These are phyloP conservation scores for Dendrolimus punctatus DNA, from an alignment of 1,140 invertebrate species.

Conservation along the genomic window DNA sequence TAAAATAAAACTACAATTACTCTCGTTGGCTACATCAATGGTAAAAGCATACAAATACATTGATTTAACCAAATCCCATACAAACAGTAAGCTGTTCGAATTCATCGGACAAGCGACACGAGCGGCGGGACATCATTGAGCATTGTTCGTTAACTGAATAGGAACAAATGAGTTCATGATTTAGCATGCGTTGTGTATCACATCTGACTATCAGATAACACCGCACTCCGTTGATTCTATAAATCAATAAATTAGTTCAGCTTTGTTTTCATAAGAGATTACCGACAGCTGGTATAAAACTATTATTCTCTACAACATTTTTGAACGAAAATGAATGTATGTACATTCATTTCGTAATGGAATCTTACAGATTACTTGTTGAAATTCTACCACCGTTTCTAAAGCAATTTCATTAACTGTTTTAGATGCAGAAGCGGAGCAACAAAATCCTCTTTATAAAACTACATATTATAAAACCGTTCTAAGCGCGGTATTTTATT, in stretches of 20 bases:
- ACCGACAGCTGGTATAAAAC: slow-evolving; percentile 4
- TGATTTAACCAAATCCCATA: slow-evolving; percentile 23
- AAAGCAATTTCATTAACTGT: too few species aligned
- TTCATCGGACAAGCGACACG: slow-evolving; percentile 21
- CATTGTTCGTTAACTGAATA: slow-evolving; percentile 55
- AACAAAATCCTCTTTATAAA: too few species aligned
- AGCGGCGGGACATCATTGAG: slow-evolving; percentile 32
- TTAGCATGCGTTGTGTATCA: slow-evolving; percentile 41
- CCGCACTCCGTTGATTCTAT: slow-evolving; percentile 35
- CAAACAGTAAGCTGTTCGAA: slow-evolving; percentile 27
- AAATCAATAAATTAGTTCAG: slow-evolving; percentile 48
- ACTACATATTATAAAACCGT: too few species aligned
- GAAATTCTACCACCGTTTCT: too few species aligned
- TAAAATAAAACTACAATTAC: too few species aligned
- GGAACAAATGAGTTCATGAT: slow-evolving; percentile 56
- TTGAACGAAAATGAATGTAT: too few species aligned
- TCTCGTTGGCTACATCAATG: not conserved
- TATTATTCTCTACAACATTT: too few species aligned
- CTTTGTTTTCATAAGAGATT: slow-evolving; percentile 35
- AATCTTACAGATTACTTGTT: too few species aligned
- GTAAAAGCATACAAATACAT: slow-evolving; percentile 20
- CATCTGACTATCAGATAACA: slow-evolving; percentile 37
- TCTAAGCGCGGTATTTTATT: too few species aligned
- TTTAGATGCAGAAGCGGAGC: too few species aligned
- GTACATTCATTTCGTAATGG: too few species aligned